Conservation (phyloP, 2,797 vertebrate genomes). For the Cichlasoma orientale region DNA sequence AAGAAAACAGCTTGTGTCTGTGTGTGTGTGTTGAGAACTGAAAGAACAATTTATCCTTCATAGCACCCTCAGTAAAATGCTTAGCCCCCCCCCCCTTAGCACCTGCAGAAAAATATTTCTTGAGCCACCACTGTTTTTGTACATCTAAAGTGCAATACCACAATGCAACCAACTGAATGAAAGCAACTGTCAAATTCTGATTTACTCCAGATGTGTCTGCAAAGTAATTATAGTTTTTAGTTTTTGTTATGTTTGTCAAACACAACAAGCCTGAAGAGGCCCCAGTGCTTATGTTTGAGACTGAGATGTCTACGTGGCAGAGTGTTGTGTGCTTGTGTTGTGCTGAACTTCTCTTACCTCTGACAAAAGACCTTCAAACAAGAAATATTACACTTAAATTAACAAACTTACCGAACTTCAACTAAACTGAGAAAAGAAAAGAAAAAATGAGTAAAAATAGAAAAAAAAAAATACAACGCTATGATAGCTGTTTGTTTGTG, state of each 20-base stretch:
- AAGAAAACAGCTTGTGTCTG: too few species aligned
- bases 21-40: too few species aligned
- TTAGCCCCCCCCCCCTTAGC: too few species aligned
- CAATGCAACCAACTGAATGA: neutral
- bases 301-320: neutral
- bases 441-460: neutral
- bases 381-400: neutral
- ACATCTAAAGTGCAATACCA: neutral
- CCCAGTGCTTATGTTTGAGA: neutral
- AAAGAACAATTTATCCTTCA: too few species aligned
- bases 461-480: rapidly evolving
- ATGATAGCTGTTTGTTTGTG: neutral
- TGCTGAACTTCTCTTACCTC: neutral
- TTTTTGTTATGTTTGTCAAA: neutral
- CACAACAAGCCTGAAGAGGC: neutral
- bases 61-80: too few species aligned
- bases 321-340: neutral
- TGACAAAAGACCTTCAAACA: neutral
- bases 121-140: too few species aligned
- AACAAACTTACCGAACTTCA: neutral
- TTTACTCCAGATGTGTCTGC: neutral
- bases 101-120: too few species aligned
- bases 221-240: neutral
- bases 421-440: neutral
- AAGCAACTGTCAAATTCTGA: rapidly evolving